Conservation (phyloP, 2,888 invertebrate species). For the Acanthococcus lagerstroemiae region DNA sequence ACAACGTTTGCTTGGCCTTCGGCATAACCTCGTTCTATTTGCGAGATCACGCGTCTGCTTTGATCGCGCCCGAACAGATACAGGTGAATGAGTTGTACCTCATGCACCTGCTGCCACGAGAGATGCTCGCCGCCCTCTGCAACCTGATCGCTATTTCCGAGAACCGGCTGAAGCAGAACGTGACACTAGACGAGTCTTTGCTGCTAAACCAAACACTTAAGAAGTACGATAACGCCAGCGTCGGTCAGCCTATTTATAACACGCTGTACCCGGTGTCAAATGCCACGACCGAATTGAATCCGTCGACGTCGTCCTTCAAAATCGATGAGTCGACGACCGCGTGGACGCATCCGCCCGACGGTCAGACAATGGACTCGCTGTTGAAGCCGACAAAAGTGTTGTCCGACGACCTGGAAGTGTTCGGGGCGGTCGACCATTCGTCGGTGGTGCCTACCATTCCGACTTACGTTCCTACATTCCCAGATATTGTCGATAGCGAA, state of each 20-base stretch:
- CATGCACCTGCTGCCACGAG: slow-evolving; percentile 37
- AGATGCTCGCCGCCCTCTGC: slow-evolving; percentile 66
- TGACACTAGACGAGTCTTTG: background rate
- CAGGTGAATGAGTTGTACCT: slow-evolving; percentile 2
- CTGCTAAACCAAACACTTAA: slow-evolving; percentile 3
- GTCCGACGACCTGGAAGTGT: slow-evolving; percentile 36
- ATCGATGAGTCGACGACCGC: background rate
- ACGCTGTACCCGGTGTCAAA: too few species aligned
- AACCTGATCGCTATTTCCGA: slow-evolving; percentile 52
- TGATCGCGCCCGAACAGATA: background rate
- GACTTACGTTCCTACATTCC: background rate
- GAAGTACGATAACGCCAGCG: background rate
- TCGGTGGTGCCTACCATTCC: background rate
- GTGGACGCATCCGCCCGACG: background rate
- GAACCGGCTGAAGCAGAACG: background rate
- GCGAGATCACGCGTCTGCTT: background rate
- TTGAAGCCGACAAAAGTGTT: slow-evolving; percentile 43
- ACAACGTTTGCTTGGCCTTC: slow-evolving; percentile 12
- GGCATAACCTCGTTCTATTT: slow-evolving; percentile 3
- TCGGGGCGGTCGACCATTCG: background rate
- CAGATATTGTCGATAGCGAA: background rate
- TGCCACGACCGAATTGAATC: too few species aligned
- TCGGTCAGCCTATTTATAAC: background rate
- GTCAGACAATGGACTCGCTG: slow-evolving; percentile 24
- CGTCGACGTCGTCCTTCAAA: slow-evolving; percentile 2